Conservation (phyloP, 2,797 vertebrate genomes). For the Macropus fuliginosus region DNA sequence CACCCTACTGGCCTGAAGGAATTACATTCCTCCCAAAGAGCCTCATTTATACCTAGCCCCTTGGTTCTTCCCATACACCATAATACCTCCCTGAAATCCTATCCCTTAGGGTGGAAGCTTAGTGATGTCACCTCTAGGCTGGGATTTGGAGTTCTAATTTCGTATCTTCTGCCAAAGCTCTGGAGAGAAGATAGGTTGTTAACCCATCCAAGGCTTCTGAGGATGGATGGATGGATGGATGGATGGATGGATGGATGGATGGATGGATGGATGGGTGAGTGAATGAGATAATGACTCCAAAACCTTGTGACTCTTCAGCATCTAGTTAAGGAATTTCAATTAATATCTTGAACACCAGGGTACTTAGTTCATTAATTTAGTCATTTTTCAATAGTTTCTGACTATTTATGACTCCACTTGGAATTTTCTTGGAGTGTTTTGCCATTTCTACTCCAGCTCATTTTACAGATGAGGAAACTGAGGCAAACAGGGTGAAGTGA, state of each 20-base stretch:
- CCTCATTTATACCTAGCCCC: neutral
- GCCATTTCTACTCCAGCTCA: neutral
- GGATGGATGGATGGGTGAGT: neutral
- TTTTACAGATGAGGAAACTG: neutral
- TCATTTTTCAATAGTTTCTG: neutral
- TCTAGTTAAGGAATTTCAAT: neutral
- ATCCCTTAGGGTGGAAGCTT: neutral
- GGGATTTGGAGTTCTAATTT: neutral
- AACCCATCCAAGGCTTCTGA: neutral
- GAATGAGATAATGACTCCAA: neutral
- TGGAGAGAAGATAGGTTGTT: neutral
- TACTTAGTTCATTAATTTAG: neutral
- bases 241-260: neutral
- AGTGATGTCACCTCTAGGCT: neutral
- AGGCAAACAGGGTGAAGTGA: neutral
- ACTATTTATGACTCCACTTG: neutral
- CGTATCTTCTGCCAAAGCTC: neutral
- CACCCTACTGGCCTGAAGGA: constrained; percentile 35
- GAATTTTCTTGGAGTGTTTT: neutral
- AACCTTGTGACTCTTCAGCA: neutral
- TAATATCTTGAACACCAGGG: neutral
- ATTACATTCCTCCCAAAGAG: neutral
- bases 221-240: neutral
- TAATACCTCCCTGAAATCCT: neutral
- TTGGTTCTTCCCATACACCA: neutral